Evolutionary conservation across 2,888 invertebrate species (phyloP).

Genomic region (Xestia ashworthii): DNA sequence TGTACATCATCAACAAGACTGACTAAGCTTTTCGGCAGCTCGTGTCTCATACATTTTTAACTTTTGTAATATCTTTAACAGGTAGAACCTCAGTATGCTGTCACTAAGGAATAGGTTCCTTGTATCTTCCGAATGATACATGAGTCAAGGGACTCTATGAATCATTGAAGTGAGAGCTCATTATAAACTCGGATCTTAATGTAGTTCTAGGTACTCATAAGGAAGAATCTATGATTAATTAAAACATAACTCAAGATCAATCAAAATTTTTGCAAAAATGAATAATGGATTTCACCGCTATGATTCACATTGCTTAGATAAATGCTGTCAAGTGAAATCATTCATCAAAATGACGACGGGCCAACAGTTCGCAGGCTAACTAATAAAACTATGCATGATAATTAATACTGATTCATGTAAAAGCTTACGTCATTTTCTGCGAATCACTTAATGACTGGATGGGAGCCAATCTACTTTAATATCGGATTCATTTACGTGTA

Average conservation of each 20-base stretch:
- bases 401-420: constrained; percentile 71
- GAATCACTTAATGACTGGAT: constrained; percentile 52
- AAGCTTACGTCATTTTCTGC: constrained; percentile 55
- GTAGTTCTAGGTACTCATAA: neutral
- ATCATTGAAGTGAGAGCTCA: neutral
- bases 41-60: neutral
- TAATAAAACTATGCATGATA: constrained; percentile 69
- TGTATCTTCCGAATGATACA: neutral
- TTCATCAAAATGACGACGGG: constrained; percentile 75
- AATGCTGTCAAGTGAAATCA: constrained; percentile 73
- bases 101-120: neutral
- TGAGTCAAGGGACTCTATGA: neutral
- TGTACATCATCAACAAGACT: neutral
- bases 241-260: neutral
- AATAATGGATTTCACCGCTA: constrained; percentile 47
- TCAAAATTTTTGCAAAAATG: constrained; percentile 33
- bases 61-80: neutral
- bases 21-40: neutral
- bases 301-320: constrained; percentile 68
- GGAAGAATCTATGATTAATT: constrained; percentile 29
- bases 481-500: constrained; percentile 28
- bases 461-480: constrained; percentile 35
- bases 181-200: neutral
- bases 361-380: constrained; percentile 66
- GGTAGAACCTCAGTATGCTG: neutral